Conservation (phyloP, 2,113 vertebrate genomes). For the Orthonyx spaldingii region DNA sequence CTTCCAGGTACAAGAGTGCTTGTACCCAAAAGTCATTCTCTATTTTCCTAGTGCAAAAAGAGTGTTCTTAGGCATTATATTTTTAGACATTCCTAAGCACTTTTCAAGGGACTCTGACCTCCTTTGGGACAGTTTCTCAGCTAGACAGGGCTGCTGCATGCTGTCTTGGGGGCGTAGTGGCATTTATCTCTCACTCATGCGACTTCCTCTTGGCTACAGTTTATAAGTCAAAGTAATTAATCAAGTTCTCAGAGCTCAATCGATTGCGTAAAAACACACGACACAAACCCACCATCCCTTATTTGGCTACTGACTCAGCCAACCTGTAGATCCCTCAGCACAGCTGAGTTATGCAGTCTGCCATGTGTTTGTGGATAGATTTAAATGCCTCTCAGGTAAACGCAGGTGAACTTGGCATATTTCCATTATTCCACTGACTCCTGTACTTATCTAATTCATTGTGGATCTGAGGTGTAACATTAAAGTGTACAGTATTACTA, state of each 20-base stretch:
- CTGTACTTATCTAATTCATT: background rate
- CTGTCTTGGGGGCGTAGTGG: background rate
- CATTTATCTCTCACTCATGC: background rate
- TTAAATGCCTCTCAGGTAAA: background rate
- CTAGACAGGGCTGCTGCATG: background rate
- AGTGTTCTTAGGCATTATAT: background rate
- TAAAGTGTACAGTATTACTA: background rate
- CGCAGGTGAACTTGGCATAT: background rate
- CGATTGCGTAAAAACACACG: background rate
- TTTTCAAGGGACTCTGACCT: background rate
- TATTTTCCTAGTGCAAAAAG: background rate
- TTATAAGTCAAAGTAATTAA: constrained; percentile 13
- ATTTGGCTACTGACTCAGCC: background rate
- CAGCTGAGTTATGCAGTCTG: background rate
- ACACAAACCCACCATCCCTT: background rate
- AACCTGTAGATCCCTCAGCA: background rate
- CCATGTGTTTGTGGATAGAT: background rate
- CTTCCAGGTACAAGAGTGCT: background rate
- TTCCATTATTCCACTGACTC: background rate
- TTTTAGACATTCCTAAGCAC: background rate
- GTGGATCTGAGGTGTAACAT: background rate
- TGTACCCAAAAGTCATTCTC: background rate
- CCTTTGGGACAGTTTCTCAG: background rate
- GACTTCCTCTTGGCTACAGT: background rate
- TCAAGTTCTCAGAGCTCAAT: background rate